These are phyloP conservation scores for Tadarida brasiliensis DNA, from an alignment of 2,797 vertebrate species.

Conservation along the genomic window DNA sequence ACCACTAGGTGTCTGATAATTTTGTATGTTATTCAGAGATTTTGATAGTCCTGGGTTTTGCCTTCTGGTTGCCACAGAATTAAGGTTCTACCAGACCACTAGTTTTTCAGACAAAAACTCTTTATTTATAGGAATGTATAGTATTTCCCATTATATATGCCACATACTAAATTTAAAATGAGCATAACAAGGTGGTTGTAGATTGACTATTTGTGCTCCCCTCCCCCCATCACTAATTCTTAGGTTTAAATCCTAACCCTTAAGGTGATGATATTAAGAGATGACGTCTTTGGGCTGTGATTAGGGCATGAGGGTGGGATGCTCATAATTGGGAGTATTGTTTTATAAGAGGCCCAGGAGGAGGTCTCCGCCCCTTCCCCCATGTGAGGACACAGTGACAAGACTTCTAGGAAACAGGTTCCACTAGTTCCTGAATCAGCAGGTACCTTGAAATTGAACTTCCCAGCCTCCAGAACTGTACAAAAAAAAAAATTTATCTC, in stretches of 20 bases:
- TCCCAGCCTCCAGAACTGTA: neutral
- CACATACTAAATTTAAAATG: constrained; percentile 7
- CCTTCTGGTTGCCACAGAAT: neutral
- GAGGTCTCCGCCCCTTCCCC: too few relatives aligned
- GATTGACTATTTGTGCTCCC: neutral
- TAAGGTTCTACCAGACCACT: neutral
- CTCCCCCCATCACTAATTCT: neutral
- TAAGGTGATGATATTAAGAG: neutral
- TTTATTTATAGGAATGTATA: neutral
- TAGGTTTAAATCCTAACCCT: neutral
- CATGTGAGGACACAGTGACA: too few relatives aligned
- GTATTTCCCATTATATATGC: neutral
- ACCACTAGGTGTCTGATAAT: neutral
- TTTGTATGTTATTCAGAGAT: neutral
- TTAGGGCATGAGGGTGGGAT: neutral
- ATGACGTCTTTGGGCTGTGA: neutral
- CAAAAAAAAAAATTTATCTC: neutral
- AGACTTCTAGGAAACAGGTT: neutral
- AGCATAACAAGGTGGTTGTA: neutral
- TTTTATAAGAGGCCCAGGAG: neutral
- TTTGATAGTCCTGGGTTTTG: neutral
- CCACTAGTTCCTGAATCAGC: neutral
- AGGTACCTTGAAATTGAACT: neutral
- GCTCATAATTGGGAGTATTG: neutral
- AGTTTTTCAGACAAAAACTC: neutral